Evolutionary conservation across 2,888 invertebrate genomes (phyloP).

Genomic region (Ophion obscuratus): DNA sequence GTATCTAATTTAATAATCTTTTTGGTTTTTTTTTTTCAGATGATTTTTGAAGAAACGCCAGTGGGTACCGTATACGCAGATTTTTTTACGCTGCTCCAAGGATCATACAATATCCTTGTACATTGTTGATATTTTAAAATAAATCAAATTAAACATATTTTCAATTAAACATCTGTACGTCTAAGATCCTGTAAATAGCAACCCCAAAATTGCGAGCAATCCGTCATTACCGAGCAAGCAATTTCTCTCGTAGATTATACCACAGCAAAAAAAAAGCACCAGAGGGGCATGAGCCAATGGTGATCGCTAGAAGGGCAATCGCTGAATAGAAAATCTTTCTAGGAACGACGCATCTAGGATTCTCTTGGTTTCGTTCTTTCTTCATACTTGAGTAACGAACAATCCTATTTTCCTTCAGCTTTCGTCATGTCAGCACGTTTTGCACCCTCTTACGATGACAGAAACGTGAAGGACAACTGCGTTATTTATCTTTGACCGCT

Average conservation of each 20-base stretch:
- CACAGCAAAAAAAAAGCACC: constrained; percentile 20
- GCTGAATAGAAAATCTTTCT: constrained; percentile 20
- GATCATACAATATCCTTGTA: too few species aligned
- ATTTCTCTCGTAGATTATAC: background rate
- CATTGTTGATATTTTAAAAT: too few species aligned
- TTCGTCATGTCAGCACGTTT: constrained; percentile 2
- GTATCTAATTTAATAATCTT: too few species aligned
- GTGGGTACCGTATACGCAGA: too few species aligned
- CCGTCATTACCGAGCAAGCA: constrained; percentile 25
- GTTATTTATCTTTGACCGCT: constrained; percentile 23
- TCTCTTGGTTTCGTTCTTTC: constrained; percentile 10
- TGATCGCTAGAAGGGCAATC: constrained; percentile 51
- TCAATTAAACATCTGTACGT: too few species aligned
- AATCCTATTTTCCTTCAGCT: background rate
- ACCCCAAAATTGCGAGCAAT: too few species aligned
- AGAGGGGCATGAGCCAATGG: constrained; percentile 23
- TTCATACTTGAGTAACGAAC: constrained; percentile 42
- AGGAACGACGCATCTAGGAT: background rate
- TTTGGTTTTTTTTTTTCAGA: too few species aligned
- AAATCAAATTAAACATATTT: too few species aligned
- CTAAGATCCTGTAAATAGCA: too few species aligned
- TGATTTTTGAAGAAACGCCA: too few species aligned
- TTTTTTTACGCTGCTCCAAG: too few species aligned
- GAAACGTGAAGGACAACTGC: background rate
- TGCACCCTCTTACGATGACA: constrained; percentile 6